phyloP scores from a whole-genome alignment of 1,140 invertebrate species.

The Andrena cerasifolii region DNA sequence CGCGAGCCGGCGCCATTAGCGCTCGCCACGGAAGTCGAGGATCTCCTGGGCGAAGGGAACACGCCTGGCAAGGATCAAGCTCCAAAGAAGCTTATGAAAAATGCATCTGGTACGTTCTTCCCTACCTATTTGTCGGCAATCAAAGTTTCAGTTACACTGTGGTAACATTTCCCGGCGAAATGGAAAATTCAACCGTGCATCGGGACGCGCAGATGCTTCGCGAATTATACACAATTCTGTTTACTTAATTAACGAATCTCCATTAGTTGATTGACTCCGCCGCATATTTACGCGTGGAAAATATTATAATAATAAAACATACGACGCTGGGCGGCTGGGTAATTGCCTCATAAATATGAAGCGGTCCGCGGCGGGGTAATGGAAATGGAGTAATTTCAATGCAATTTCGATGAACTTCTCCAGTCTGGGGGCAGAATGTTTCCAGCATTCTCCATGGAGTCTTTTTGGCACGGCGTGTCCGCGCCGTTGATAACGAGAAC shows the following conservation, averaged over 20 bases:
- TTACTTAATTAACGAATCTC: neutral
- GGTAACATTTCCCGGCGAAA: no score
- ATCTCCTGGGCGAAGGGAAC: constrained; percentile 63
- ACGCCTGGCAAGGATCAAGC: constrained; percentile 49
- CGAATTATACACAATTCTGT: neutral
- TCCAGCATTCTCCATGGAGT: neutral
- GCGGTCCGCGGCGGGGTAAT: neutral
- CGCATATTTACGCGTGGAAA: neutral
- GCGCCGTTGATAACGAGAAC: constrained; percentile 38
- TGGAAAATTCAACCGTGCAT: neutral
- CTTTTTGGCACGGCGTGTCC: neutral
- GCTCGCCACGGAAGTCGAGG: constrained; percentile 60
- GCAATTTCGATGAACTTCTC: neutral
- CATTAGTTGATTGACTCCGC: neutral
- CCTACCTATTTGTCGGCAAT: neutral
- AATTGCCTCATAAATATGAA: neutral
- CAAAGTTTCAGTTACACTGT: no score
- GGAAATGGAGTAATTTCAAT: neutral
- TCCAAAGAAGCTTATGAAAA: constrained; percentile 63
- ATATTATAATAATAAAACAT: neutral
- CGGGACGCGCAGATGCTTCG: neutral
- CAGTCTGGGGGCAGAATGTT: neutral
- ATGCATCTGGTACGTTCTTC: constrained; percentile 66
- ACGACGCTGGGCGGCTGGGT: neutral
- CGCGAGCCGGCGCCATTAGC: constrained; percentile 59